Evolutionary conservation across 2,797 vertebrate genomes (phyloP).

Genomic region (Sorex maritimensis): DNA sequence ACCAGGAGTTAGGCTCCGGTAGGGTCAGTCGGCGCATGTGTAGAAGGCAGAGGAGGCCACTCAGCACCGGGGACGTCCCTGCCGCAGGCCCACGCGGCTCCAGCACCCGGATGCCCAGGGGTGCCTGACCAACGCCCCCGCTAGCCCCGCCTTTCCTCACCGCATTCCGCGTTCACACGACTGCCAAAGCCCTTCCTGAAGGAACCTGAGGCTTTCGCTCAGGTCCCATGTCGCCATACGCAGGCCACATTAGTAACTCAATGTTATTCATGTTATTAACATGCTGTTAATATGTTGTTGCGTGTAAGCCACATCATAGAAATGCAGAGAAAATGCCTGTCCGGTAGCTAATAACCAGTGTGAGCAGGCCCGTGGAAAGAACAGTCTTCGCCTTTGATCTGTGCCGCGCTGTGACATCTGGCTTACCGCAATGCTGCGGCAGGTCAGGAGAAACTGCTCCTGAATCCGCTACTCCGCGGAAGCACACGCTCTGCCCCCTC

Average conservation of each 20-base stretch:
- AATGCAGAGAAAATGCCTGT: not conserved
- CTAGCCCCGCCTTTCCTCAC: not conserved
- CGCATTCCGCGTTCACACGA: not conserved
- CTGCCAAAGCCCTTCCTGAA: not conserved
- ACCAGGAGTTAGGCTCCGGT: not conserved
- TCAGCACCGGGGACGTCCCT: not conserved
- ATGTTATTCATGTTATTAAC: no score
- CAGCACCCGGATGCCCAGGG: not conserved
- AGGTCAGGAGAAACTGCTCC: not conserved
- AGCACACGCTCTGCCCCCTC: no score
- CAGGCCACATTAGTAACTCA: not conserved
- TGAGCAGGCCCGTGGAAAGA: not conserved
- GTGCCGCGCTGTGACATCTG: not conserved
- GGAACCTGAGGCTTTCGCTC: not conserved
- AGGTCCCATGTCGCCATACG: not conserved
- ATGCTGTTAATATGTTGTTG: not conserved
- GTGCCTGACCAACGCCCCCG: not conserved
- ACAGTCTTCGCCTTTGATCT: not conserved
- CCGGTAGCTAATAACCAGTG: conserved; percentile 39
- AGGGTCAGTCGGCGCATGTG: not conserved
- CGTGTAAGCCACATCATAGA: not conserved
- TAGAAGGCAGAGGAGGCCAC: no score
- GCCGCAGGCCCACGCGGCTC: not conserved
- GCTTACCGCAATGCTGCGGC: not conserved
- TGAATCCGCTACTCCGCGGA: no score